Evolutionary conservation across 2,113 vertebrate genomes (phyloP), one percentile per base, ranked within the genome.

Genomic region (Eupsittula cactorum): DNA sequence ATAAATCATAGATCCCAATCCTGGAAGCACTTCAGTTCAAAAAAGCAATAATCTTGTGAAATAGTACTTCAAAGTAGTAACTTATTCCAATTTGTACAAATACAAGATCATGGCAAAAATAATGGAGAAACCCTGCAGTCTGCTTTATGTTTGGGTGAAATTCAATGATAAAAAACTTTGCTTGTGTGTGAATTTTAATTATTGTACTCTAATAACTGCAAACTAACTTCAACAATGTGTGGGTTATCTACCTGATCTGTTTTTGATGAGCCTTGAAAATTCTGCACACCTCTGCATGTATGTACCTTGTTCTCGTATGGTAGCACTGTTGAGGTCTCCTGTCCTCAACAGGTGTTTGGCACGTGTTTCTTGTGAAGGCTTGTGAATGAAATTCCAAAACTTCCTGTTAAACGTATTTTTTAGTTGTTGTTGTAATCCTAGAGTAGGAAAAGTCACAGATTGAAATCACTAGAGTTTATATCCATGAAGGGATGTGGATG

Each of bases 81-180:
- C 74, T 79, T 82, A 21, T 17, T 21, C 67, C 19, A 76, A 10
- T 84, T 79, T 76, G 29, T 82, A 70, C 13, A 82, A 85, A 82
- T 90, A 67, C 53, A 74, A 88, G 62, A 68, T 82, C 82, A 64
- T 76, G 80, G 53, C 49, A 74, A 73, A 93, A 91, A 85, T 44
- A 49, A 65, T 82, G 33, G 33, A 47, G 47, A 90, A 60, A 86
- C 68, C 24, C 35, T 79, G 16, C 37, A 64, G 11, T 73, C 41
- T 59, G 13, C 9, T 47, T 86, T 69, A 27, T 65, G 20, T 52
- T 60, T 77, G 24, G 19, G 25, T 69, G 13, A 78, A 88, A 65
- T 37, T 55, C 28, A 64, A 2, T 42, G 4, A 69, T 35, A 5
- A 13, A 41, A 67, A 92, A 76, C 29, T 52, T 88, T 6, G 25